A percentile compares a stretch with the other conserved stretches of the same genome.
phyloP scores from a whole-genome alignment of 2,888 invertebrate genomes.

The Plagiodera versicolora region DNA sequence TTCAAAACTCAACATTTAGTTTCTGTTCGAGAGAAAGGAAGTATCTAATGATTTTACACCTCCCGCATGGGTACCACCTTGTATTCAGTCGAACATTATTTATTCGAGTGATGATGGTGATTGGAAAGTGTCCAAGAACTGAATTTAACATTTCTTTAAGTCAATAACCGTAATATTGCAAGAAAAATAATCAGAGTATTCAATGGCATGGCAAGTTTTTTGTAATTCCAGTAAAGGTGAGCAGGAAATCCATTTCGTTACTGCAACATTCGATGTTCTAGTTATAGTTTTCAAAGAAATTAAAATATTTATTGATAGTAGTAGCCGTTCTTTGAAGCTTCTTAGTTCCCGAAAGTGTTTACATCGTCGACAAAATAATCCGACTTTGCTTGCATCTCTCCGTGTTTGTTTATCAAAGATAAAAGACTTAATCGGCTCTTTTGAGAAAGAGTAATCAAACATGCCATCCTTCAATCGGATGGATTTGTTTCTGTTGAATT shows the following conservation, averaged over 20 bases:
- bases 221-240: constrained; percentile 1
- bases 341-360: constrained; percentile 48
- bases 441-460: constrained; percentile 45
- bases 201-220: no score
- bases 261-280: constrained; percentile 47
- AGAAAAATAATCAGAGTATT: no score
- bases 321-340: constrained; percentile 47
- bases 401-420: constrained; percentile 48
- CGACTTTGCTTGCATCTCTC: constrained; percentile 40
- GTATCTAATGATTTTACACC: no score
- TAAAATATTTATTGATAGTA: constrained; percentile 51
- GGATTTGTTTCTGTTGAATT: constrained; percentile 17
- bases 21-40: no score
- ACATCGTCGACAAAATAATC: constrained; percentile 46
- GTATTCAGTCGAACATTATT: no score
- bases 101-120: no score
- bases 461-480: constrained; percentile 44
- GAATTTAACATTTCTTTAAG: no score
- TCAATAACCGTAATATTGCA: no score
- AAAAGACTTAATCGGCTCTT: constrained; percentile 50
- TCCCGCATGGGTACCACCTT: no score
- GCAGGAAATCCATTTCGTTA: constrained; percentile 35
- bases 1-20: no score
- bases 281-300: constrained; percentile 50
- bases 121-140: no score